phyloP scores from a whole-genome alignment of 2,888 invertebrate species.

The Calameuta idolon region DNA sequence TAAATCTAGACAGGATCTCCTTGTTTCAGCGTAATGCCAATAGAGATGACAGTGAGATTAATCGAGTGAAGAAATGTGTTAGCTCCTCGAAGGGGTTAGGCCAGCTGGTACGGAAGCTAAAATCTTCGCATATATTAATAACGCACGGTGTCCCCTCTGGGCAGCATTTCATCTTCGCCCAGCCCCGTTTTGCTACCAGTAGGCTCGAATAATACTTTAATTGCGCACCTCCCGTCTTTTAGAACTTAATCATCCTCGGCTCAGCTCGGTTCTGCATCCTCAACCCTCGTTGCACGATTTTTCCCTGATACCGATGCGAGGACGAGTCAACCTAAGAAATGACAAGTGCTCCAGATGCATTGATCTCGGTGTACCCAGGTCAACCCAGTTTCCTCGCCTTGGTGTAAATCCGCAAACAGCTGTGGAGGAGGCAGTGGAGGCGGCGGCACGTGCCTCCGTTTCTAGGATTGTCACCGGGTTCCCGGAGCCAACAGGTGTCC shows the following conservation, averaged over 20 bases:
- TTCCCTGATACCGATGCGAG: neutral
- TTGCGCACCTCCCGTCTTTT: constrained; percentile 42
- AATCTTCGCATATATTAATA: constrained; percentile 65
- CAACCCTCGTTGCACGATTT: neutral
- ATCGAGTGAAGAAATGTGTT: neutral
- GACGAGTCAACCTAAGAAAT: neutral
- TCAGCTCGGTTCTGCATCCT: neutral
- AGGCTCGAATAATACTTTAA: constrained; percentile 50
- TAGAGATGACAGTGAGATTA: neutral
- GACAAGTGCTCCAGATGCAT: neutral
- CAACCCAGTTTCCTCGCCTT: neutral
- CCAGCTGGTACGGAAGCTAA: constrained; percentile 55
- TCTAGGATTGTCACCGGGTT: constrained; percentile 61
- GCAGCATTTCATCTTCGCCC: constrained; percentile 64
- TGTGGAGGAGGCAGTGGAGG: constrained; percentile 7
- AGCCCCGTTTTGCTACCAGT: constrained; percentile 43
- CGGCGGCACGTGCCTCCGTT: constrained; percentile 56
- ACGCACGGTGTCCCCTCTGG: constrained; percentile 65
- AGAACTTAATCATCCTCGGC: constrained; percentile 36
- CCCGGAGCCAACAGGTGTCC: constrained; percentile 66
- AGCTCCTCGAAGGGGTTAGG: neutral
- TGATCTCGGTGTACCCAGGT: neutral
- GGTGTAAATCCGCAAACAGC: neutral
- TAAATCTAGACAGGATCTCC: neutral
- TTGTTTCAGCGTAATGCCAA: neutral